Evolutionary conservation across 2,113 vertebrate species (phyloP).

Genomic region (Microtus montanus): DNA sequence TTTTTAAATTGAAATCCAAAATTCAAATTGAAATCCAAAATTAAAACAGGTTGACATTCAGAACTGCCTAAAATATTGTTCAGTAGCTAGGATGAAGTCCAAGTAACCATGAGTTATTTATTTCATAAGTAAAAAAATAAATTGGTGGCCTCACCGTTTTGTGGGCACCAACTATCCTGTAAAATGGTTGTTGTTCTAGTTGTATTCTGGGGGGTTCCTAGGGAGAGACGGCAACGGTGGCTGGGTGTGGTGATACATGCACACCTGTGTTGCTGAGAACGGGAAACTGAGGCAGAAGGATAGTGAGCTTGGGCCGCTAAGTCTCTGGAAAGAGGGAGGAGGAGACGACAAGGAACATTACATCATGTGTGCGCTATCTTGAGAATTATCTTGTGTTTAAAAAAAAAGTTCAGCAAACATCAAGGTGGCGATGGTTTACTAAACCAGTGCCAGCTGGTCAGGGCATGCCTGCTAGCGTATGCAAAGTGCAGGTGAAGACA

Average conservation of each 20-base stretch:
- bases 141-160: slow-evolving; percentile 2
- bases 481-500: not conserved
- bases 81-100: slow-evolving; percentile 26
- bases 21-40: slow-evolving; percentile 55
- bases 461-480: not conserved
- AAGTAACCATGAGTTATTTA: slow-evolving; percentile 16
- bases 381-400: not conserved
- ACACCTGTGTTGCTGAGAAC: not conserved
- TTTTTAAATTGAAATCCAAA: not conserved
- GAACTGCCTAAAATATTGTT: slow-evolving; percentile 60
- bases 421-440: slow-evolving; percentile 13
- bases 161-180: not conserved
- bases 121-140: slow-evolving; percentile 29
- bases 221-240: not conserved
- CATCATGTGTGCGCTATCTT: not conserved
- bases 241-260: not conserved
- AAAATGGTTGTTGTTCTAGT: not conserved
- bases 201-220: not conserved
- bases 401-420: not conserved
- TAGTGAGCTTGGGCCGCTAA: not conserved
- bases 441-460: not conserved
- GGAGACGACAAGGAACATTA: not conserved
- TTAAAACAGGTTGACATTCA: slow-evolving; percentile 71
- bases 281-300: not conserved
- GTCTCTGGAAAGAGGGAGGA: not conserved